Conservation (phyloP, 2,113 vertebrate species). For the Bubalus kerabau region DNA sequence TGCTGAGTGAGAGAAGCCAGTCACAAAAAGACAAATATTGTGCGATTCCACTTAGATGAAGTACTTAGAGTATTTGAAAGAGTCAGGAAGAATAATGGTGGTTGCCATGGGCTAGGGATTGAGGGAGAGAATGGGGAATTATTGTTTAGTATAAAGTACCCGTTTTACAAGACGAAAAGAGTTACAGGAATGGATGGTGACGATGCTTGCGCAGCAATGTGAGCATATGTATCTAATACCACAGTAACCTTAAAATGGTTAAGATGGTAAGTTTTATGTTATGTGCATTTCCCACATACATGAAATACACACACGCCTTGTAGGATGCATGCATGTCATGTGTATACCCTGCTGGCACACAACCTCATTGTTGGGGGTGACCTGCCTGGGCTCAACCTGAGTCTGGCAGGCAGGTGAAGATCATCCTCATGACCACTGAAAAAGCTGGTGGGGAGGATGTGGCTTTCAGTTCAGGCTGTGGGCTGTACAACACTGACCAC, state of each 20-base stretch:
- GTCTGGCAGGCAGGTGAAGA: background rate
- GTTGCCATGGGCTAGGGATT: background rate
- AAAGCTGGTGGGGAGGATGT: background rate
- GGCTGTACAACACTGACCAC: rapidly evolving
- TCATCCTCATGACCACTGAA: rapidly evolving
- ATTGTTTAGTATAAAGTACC: background rate
- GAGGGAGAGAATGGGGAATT: background rate
- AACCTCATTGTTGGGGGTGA: background rate
- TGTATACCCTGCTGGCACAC: background rate
- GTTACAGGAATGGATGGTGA: rapidly evolving
- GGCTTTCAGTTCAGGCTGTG: background rate
- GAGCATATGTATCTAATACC: rapidly evolving
- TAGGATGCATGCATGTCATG: rapidly evolving
- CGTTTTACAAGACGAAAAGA: background rate
- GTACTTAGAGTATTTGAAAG: background rate
- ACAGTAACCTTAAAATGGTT: background rate
- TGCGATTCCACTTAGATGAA: background rate
- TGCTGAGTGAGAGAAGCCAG: background rate
- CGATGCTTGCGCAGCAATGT: rapidly evolving
- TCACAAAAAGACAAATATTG: background rate
- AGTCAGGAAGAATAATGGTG: background rate
- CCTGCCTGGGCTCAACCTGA: background rate
- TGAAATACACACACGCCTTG: too few relatives aligned
- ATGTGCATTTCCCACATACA: background rate
- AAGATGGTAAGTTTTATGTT: background rate